Percentiles rank a stretch among this genome's conserved stretches.
Conservation (phyloP, 2,888 invertebrate species). For the Oxyteleia sp. region DNA sequence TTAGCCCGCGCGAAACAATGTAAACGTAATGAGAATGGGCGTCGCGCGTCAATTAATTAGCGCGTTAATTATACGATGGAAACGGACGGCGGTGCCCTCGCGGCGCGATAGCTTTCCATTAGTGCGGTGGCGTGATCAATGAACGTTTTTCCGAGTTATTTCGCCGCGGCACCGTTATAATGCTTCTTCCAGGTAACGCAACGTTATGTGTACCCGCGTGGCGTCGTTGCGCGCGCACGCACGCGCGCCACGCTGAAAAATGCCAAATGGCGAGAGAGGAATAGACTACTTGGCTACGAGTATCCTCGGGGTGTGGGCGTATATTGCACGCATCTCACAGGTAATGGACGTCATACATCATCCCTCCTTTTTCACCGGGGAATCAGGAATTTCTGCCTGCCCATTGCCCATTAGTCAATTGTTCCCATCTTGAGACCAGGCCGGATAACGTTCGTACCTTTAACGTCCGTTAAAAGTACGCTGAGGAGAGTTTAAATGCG, state of each 20-base stretch:
- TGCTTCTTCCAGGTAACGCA: constrained; percentile 29
- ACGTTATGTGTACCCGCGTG: constrained; percentile 29
- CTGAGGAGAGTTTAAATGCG: constrained; percentile 39
- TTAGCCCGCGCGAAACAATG: constrained; percentile 53
- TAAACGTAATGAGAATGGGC: constrained; percentile 45
- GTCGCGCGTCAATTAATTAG: constrained; percentile 60
- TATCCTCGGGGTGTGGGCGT: constrained; percentile 82
- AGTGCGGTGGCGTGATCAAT: constrained; percentile 58
- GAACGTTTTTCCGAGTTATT: constrained; percentile 68
- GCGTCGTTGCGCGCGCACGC: constrained; percentile 25
- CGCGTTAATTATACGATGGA: constrained; percentile 24
- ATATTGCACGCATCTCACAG: constrained; percentile 81
- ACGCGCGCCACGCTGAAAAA: constrained; percentile 49
- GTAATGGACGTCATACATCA: constrained; percentile 84
- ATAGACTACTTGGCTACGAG: constrained; percentile 71
- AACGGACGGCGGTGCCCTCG: constrained; percentile 49
- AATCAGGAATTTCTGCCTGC: constrained; percentile 66
- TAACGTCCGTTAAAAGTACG: constrained; percentile 26
- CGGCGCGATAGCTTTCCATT: constrained; percentile 28
- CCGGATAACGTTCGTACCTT: constrained; percentile 32
- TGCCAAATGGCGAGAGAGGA: constrained; percentile 66
- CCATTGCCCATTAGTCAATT: constrained; percentile 69
- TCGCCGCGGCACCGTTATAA: constrained; percentile 62
- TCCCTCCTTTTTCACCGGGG: constrained; percentile 75
- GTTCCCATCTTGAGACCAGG: constrained; percentile 52